Evolutionary conservation across 1,140 invertebrate species (phyloP), one percentile per base, ranked within the genome.

Genomic region (Drosophila persimilis): DNA sequence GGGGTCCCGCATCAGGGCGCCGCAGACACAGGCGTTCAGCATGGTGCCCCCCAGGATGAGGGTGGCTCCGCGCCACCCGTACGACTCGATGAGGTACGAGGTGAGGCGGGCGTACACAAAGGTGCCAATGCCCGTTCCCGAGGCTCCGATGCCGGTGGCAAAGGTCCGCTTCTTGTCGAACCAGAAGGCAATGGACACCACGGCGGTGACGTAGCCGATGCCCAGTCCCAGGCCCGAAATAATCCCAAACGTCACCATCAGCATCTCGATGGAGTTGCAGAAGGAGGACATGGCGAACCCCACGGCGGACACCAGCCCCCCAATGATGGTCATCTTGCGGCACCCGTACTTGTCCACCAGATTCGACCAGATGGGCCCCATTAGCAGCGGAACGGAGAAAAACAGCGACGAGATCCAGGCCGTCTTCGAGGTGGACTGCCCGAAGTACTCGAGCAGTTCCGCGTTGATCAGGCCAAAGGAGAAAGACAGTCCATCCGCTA

Each of bases 401-500:
- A 97, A 97, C 4, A 98, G 90, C 51, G 96, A 97, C 0, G 96
- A 97, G 48, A 98, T 96, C 95, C 96, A 97, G 0, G 97, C 94
- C 0, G 97, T 98, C 52, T 95, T 95, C 2, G 95, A 95, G 75
- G 97, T 96, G 29, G 94, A 95, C 43, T 95, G 95, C 7, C 94
- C 92, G 89, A 98, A 99, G 80, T 98, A 95, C 5, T 95, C 93
- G n/a, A 97, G 92, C 81, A 99, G 96, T 80, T 98, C 95, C 0
- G 96, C 95, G 79, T 97, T 97, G 13, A 99, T 93, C 0, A 98
- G 92, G 0, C 98, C 98, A 90, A 98, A 98, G 0, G 97, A 97
- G 86, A 98, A 98, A 31, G 97, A 97, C 8, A 99, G 95, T 0
- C 98, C 98, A 91, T 99, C 98, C n/a, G 97, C 96, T n/a, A 99